Percentiles rank a stretch among this genome's conserved stretches.
Evolutionary conservation across 1,140 invertebrate species (phyloP).

Genomic region (Dendroctonus valens): DNA sequence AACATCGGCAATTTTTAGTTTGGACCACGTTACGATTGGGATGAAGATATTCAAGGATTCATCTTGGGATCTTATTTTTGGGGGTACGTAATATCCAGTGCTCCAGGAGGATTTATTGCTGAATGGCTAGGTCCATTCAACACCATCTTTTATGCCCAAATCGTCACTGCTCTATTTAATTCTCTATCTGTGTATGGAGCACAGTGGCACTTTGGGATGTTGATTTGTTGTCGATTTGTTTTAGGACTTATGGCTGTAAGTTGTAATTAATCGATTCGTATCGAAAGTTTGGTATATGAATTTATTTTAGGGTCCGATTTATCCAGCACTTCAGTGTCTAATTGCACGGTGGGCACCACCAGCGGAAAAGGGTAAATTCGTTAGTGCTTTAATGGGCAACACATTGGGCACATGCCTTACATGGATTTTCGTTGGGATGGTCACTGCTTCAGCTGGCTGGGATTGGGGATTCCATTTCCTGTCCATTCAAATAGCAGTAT

Average conservation of each 20-base stretch:
- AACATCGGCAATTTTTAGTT: conserved; percentile 37
- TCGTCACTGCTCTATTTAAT: conserved; percentile 68
- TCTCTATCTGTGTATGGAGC: conserved; percentile 65
- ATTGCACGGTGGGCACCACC: conserved; percentile 74
- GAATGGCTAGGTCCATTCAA: conserved; percentile 54
- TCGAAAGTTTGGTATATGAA: background rate
- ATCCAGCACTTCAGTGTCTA: conserved; percentile 69
- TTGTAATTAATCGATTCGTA: conserved; percentile 2
- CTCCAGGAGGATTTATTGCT: conserved; percentile 46
- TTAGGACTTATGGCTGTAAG: conserved; percentile 66
- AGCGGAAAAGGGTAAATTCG: conserved; percentile 74
- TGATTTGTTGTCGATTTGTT: conserved; percentile 63
- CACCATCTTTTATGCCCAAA: conserved; percentile 67
- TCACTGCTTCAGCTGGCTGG: conserved; percentile 69
- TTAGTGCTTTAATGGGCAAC: conserved; percentile 71
- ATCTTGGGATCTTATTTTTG: conserved; percentile 69
- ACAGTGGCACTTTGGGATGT: conserved; percentile 57
- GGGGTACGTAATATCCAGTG: conserved; percentile 52
- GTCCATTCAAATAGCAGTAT: conserved; percentile 59
- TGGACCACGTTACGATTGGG: conserved; percentile 58
- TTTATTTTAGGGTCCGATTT: conserved; percentile 62
- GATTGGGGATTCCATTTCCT: conserved; percentile 72
- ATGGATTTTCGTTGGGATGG: conserved; percentile 65
- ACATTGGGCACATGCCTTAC: conserved; percentile 78
- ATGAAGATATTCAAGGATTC: conserved; percentile 60